Evolutionary conservation across 2,888 invertebrate species (phyloP).

Genomic region (Girardia tigrina): DNA sequence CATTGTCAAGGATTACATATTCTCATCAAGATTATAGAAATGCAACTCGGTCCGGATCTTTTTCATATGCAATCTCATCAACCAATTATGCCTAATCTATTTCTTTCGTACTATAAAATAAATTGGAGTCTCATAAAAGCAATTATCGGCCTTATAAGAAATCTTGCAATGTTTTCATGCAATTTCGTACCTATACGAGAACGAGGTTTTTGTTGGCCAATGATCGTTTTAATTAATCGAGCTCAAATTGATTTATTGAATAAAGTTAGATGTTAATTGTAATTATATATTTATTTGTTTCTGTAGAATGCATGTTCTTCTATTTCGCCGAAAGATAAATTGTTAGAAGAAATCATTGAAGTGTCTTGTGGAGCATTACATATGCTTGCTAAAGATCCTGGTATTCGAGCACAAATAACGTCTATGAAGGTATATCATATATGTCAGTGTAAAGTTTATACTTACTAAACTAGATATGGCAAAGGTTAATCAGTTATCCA

Average conservation of each 20-base stretch:
- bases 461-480: not conserved
- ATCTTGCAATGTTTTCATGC: constrained; percentile 83
- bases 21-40: constrained; percentile 26
- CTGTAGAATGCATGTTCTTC: not conserved
- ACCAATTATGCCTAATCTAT: not conserved
- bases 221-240: constrained; percentile 28
- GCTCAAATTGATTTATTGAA: constrained; percentile 24
- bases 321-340: constrained; percentile 25
- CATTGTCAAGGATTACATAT: constrained; percentile 33
- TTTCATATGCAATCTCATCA: constrained; percentile 11
- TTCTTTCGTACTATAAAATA: not conserved
- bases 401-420: constrained; percentile 26
- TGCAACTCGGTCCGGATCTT: not conserved
- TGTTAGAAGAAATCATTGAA: constrained; percentile 79
- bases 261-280: not conserved
- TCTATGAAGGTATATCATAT: not conserved
- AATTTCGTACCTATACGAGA: constrained; percentile 87
- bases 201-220: constrained; percentile 56
- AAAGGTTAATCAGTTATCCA: not conserved
- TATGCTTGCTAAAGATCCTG: constrained; percentile 72
- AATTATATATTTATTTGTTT: not conserved
- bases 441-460: no score
- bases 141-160: constrained; percentile 86
- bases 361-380: constrained; percentile 93
- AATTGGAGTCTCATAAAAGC: constrained; percentile 88